phyloP scores from a whole-genome alignment of 2,888 invertebrate species.

The Stenodema calcarata region DNA sequence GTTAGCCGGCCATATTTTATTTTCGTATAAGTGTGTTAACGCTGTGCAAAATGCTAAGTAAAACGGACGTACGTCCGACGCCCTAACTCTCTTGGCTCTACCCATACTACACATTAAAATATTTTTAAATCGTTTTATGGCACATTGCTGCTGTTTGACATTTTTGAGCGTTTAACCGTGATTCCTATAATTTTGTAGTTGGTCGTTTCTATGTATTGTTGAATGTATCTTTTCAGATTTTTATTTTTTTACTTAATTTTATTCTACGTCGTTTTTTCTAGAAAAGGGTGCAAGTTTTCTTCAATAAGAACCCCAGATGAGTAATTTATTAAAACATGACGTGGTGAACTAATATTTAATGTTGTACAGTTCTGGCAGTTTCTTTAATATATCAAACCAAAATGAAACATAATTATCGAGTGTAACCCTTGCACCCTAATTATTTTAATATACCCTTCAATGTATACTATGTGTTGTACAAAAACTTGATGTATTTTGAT shows the following conservation, averaged over 20 bases:
- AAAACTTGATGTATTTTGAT: not conserved
- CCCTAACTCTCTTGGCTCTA: conserved; percentile 4
- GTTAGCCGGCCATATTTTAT: not conserved
- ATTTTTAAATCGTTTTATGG: not conserved
- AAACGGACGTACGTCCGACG: not conserved
- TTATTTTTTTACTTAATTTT: conserved; percentile 35
- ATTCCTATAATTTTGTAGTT: conserved; percentile 16
- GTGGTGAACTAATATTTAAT: too few relatives aligned
- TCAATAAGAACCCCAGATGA: not conserved
- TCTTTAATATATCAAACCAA: too few relatives aligned
- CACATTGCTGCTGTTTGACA: not conserved
- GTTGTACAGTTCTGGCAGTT: too few relatives aligned
- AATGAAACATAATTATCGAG: not conserved
- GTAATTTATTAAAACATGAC: not conserved
- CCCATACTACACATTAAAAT: conserved; percentile 19
- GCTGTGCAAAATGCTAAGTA: not conserved
- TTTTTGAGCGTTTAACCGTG: not conserved
- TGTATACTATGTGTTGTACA: not conserved
- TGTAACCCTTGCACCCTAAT: not conserved
- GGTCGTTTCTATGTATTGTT: not conserved
- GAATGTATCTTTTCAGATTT: conserved; percentile 8
- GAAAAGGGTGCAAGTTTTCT: not conserved
- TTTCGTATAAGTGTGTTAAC: not conserved
- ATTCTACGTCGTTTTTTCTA: not conserved
- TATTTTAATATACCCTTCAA: not conserved